Evolutionary conservation across 2,113 vertebrate genomes (phyloP).

Genomic region (Ibidorhyncha struthersii): DNA sequence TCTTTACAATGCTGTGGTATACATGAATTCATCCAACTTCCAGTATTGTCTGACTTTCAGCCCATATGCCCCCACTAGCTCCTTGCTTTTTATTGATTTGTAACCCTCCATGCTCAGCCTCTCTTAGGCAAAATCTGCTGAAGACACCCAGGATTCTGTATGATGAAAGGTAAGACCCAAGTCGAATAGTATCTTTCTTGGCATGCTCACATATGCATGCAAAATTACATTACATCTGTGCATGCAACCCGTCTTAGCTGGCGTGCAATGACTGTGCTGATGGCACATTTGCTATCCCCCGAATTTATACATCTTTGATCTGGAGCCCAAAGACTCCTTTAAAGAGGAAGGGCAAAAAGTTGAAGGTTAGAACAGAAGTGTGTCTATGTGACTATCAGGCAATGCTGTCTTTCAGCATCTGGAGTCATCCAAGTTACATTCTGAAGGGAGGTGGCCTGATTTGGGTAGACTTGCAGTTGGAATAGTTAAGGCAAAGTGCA

Average conservation of each 20-base stretch:
- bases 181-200: neutral
- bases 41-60: neutral
- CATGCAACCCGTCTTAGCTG: neutral
- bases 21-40: neutral
- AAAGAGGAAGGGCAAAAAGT: neutral
- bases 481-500: neutral
- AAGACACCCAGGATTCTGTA: conserved; percentile 20
- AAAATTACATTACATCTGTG: neutral
- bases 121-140: neutral
- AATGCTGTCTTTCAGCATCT: neutral
- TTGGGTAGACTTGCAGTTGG: neutral
- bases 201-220: neutral
- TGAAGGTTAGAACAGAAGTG: neutral
- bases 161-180: conserved; percentile 1
- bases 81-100: neutral
- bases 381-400: accelerated
- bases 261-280: neutral
- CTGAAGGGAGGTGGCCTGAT: neutral
- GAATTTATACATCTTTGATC: neutral
- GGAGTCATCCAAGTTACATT: neutral
- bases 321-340: neutral
- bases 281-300: neutral
- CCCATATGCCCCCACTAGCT: neutral
- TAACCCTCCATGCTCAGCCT: conserved; percentile 18
- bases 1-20: neutral